A percentile compares a stretch with the other conserved stretches of the same genome.
Evolutionary conservation across 2,888 invertebrate genomes (phyloP).

Genomic region (Rotaria sp.): DNA sequence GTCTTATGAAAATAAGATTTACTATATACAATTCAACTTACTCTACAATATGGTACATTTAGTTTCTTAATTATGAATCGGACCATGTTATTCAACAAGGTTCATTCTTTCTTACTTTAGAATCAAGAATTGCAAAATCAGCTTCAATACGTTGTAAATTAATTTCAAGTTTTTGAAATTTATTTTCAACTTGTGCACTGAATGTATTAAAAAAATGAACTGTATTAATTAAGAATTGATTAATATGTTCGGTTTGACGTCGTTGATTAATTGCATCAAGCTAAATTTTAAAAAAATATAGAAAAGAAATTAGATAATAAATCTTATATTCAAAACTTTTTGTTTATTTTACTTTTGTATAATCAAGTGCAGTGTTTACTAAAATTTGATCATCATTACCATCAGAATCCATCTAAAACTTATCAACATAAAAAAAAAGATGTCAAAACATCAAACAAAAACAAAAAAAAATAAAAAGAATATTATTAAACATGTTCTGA

Average conservation of each 20-base stretch:
- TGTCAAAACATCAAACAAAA: background rate
- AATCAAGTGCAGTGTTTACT: background rate
- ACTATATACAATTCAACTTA: no score
- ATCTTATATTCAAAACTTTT: no score
- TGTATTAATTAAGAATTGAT: background rate
- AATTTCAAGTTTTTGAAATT: constrained; percentile 19
- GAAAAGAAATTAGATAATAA: no score
- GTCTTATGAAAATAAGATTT: no score
- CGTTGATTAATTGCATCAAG: background rate
- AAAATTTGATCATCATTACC: background rate
- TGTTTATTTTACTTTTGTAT: background rate
- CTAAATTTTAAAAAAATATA: background rate
- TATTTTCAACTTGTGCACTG: constrained; percentile 20
- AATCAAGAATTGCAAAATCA: constrained; percentile 16
- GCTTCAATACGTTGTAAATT: constrained; percentile 12
- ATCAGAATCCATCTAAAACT: constrained; percentile 3
- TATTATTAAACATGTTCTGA: background rate
- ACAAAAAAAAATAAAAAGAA: background rate
- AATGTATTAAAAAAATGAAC: constrained; percentile 30
- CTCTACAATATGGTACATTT: no score
- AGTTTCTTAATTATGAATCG: no score
- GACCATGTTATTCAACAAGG: no score
- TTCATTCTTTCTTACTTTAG: constrained; percentile 2
- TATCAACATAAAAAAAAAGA: background rate
- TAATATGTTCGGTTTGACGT: constrained; percentile 24